Conservation (phyloP, 2,888 invertebrate genomes). For the Yponomeuta plumbellus region DNA sequence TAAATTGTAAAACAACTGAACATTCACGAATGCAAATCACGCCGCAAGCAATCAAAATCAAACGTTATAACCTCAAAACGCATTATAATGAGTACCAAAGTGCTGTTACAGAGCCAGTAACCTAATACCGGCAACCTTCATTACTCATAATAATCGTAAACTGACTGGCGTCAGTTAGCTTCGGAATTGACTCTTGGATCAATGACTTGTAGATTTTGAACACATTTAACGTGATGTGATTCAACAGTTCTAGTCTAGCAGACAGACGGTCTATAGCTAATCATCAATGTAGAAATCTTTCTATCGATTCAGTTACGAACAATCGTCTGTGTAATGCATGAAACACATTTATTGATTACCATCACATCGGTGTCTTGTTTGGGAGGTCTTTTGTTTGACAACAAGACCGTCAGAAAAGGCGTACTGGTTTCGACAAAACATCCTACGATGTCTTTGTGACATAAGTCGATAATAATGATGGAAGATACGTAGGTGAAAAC, state of each 20-base stretch:
- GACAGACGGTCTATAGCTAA: neutral
- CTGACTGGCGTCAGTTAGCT: neutral
- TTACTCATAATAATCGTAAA: conserved; percentile 10
- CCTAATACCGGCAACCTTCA: conserved; percentile 9
- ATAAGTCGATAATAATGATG: conserved; percentile 1
- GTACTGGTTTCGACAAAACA: neutral
- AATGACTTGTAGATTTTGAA: neutral
- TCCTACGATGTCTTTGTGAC: conserved; percentile 4
- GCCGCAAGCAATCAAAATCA: conserved; percentile 2
- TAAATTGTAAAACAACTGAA: neutral
- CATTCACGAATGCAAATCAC: conserved; percentile 2
- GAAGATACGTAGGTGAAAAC: neutral
- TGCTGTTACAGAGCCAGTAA: conserved; percentile 7
- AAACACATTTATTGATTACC: neutral
- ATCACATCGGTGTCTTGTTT: neutral
- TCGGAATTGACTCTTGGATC: neutral
- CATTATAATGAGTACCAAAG: neutral
- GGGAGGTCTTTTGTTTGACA: conserved; percentile 3
- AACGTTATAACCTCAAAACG: conserved; percentile 2
- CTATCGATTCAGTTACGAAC: neutral
- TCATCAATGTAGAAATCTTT: neutral
- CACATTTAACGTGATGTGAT: neutral
- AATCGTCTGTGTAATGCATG: neutral
- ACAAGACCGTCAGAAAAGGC: neutral
- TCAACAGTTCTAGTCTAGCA: neutral